Evolutionary conservation across 2,888 invertebrate genomes (phyloP), one percentile per base, ranked within the genome.

Genomic region (Lobophora halterata): DNA sequence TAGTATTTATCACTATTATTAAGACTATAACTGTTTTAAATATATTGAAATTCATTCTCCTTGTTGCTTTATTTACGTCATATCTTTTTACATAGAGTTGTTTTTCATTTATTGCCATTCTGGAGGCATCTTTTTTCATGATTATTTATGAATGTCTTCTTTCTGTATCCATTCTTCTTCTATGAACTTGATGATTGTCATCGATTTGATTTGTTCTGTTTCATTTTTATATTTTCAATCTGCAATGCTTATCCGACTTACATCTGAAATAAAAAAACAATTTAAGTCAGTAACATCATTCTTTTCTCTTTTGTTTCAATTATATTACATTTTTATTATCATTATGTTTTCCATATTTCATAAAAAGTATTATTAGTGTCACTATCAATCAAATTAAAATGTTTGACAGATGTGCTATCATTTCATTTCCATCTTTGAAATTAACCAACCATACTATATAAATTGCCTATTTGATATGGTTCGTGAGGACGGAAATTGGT

Each of bases 241-340:
- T 49, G 45, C 28, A 43, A 50, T 36, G 49, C 48, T 43, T 48
- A 50, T 47, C 51, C 52, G 41, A 46, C 55, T 56, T 46, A 57
- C 61, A 64, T 62, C 73, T 73, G 72, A 28, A 70, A 66, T 49
- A 54, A 65, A 60, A 53, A 64, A 59, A 68, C 32, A 44, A 64
- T 61, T 29, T 28, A 13, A 29, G 36, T 36, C 20, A 13, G 23
- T 10, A 5, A 5, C 2, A 14, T 14, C 14, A 14, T 14, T 14
- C 3, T 14, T 16, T 27, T 17, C 7, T 14, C 3, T 25, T 29
- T 24, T 29, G 29, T 20, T 23, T 14, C 6, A 3, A 11, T 21
- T n/a, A n/a, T n/a, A n/a, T n/a, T n/a, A n/a, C 10, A 32, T 4
- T 14, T 34, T 20, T 7, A 17, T 10, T 16, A 17, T 21, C 14